Percentiles rank a stretch among this genome's conserved stretches.
Evolutionary conservation across 2,797 vertebrate species (phyloP).

Genomic region (Propithecus deckenii): DNA sequence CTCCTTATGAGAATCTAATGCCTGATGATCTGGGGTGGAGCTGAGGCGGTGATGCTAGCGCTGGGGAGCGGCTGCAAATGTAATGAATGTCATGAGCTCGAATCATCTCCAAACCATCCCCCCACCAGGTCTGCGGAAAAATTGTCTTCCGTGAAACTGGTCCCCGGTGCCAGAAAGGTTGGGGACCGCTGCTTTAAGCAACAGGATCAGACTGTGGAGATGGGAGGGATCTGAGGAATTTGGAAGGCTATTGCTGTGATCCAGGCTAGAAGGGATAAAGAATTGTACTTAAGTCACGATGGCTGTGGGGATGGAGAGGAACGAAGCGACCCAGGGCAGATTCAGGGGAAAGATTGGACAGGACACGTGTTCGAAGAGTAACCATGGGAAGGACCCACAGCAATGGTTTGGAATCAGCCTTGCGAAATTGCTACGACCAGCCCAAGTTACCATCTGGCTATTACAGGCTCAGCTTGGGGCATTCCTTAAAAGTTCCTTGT

Average conservation of each 20-base stretch:
- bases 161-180: too few species aligned
- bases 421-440: neutral
- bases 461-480: neutral
- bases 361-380: neutral
- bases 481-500: neutral
- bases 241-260: neutral
- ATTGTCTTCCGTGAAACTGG: too few species aligned
- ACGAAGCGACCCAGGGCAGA: neutral
- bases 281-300: neutral
- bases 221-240: neutral
- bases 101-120: too few species aligned
- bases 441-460: neutral
- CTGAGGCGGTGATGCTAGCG: too few species aligned
- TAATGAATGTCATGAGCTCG: too few species aligned
- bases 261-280: neutral
- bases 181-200: too few species aligned
- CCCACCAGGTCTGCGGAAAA: too few species aligned
- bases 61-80: too few species aligned
- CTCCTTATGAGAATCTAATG: too few species aligned
- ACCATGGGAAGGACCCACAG: too few species aligned
- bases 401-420: neutral
- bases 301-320: neutral
- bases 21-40: too few species aligned
- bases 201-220: neutral
- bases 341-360: neutral